Conservation (phyloP, 1,140 invertebrate species). For the Sinonovacula constricta region DNA sequence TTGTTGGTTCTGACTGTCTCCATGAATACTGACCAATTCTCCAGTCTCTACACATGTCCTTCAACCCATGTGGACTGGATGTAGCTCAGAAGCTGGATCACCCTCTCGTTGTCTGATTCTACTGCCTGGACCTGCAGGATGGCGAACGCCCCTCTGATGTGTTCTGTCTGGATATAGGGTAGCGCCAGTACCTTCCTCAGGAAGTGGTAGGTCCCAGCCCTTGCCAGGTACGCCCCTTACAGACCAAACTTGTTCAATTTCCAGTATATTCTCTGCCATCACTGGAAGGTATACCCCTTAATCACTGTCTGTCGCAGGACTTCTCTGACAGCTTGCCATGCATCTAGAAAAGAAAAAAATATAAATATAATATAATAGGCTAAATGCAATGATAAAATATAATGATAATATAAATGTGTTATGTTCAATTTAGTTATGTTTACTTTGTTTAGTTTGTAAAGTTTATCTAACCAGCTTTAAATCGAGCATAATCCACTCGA, state of each 20-base stretch:
- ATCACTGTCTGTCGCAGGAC: not conserved
- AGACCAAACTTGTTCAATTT: slow-evolving; percentile 1
- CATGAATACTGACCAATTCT: slow-evolving; percentile 27
- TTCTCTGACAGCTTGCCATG: slow-evolving; percentile 20
- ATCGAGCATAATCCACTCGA: too few relatives aligned
- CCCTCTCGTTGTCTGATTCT: not conserved
- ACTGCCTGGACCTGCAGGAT: not conserved
- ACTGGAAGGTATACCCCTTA: slow-evolving; percentile 21
- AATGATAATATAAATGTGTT: too few relatives aligned
- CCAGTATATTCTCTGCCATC: slow-evolving; percentile 5
- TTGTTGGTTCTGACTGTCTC: too few relatives aligned
- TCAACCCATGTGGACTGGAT: slow-evolving; percentile 3
- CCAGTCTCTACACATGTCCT: not conserved
- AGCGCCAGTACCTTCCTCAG: slow-evolving; percentile 24
- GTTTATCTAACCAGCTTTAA: too few relatives aligned
- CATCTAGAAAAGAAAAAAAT: too few relatives aligned
- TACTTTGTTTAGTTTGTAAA: too few relatives aligned
- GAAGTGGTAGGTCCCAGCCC: not conserved
- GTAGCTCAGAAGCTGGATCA: not conserved
- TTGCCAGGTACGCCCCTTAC: not conserved
- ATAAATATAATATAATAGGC: too few relatives aligned
- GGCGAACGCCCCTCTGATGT: slow-evolving; percentile 6
- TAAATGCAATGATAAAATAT: too few relatives aligned
- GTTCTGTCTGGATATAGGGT: slow-evolving; percentile 14
- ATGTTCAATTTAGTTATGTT: too few relatives aligned